These are phyloP conservation scores for Pithys albifrons DNA, from an alignment of 2,113 vertebrate species.

Conservation along the genomic window DNA sequence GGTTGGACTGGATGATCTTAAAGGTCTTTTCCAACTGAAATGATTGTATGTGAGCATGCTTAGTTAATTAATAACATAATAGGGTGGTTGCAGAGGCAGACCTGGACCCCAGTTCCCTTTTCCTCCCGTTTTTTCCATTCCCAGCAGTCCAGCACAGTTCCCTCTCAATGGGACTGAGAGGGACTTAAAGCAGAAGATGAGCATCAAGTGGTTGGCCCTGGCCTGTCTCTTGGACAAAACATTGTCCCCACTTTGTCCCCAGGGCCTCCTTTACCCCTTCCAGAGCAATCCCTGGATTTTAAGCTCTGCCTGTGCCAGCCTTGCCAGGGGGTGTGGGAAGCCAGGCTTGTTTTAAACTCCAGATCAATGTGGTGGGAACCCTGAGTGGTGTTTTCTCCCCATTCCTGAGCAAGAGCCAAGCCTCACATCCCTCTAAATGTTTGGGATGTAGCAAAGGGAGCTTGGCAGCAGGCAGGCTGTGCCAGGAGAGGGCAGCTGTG, in stretches of 20 bases:
- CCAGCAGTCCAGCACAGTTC: fast-evolving
- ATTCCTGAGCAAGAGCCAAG: not conserved
- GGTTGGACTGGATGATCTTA: not conserved
- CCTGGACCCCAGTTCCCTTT: not conserved
- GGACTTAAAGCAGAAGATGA: not conserved
- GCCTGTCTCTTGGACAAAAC: fast-evolving
- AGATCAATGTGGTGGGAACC: fast-evolving
- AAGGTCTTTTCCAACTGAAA: not conserved
- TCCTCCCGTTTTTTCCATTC: not conserved
- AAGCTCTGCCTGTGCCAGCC: fast-evolving
- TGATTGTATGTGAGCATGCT: not conserved
- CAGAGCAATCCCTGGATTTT: fast-evolving
- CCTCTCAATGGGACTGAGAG: fast-evolving
- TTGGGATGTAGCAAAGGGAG: not conserved
- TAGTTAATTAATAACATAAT: not conserved
- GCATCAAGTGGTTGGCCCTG: fast-evolving
- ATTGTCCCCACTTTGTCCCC: fast-evolving
- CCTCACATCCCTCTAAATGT: fast-evolving
- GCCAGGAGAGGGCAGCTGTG: not conserved
- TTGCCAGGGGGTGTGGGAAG: fast-evolving
- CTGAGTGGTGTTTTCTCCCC: not conserved
- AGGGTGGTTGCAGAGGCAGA: not conserved
- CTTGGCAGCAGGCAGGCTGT: fast-evolving
- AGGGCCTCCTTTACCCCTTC: not conserved
- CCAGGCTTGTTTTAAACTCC: not conserved